These are phyloP conservation scores for Drosophila navojoa DNA, from an alignment of 1,140 invertebrate genomes.

Conservation along the genomic window DNA sequence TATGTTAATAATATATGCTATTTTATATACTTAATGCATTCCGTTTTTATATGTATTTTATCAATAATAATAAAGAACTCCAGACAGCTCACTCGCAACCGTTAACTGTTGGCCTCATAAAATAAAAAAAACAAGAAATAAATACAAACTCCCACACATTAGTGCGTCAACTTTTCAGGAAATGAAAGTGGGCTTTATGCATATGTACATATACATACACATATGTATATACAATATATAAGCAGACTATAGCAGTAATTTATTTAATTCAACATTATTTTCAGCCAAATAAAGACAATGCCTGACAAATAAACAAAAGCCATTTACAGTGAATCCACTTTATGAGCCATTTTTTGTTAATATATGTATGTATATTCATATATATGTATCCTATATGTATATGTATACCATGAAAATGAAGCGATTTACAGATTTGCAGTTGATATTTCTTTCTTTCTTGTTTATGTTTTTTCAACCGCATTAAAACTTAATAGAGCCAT, in stretches of 20 bases:
- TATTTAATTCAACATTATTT: constrained; percentile 74
- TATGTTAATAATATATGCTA: not conserved
- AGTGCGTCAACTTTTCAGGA: constrained; percentile 52
- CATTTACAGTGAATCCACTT: constrained; percentile 63
- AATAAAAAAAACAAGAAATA: not conserved
- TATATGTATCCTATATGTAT: not conserved
- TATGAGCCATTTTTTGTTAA: constrained; percentile 27
- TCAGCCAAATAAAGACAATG: constrained; percentile 73
- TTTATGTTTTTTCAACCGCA: not conserved
- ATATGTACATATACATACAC: constrained; percentile 4
- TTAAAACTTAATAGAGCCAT: constrained; percentile 32
- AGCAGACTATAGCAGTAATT: constrained; percentile 62
- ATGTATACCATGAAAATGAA: constrained; percentile 23
- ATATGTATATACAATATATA: too few species aligned
- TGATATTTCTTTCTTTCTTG: not conserved
- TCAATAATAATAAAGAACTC: not conserved
- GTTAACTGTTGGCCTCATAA: constrained; percentile 9
- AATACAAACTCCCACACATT: constrained; percentile 29
- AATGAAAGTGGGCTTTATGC: constrained; percentile 67
- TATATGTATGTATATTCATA: not conserved
- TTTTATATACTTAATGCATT: not conserved
- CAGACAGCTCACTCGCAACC: not conserved
- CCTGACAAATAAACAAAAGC: constrained; percentile 61
- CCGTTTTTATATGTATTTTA: not conserved
- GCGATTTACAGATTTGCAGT: constrained; percentile 17